Evolutionary conservation across 1,140 invertebrate genomes (phyloP).

Genomic region (Neodiprion pinetum): DNA sequence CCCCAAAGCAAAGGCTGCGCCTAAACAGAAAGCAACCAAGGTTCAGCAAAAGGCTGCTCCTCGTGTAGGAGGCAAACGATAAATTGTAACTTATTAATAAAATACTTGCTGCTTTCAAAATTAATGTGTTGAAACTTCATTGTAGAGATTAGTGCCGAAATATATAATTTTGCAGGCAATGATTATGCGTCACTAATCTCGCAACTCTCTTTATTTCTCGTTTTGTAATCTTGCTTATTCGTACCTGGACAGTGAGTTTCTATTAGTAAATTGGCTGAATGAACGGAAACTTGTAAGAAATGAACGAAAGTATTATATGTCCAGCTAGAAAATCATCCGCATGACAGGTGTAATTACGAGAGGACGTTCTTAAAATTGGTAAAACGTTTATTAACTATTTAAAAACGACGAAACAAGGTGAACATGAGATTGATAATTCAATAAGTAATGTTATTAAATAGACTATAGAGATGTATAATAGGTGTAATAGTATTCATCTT

Average conservation of each 20-base stretch:
- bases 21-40: conserved; percentile 87
- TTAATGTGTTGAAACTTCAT: background rate
- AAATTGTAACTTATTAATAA: conserved; percentile 63
- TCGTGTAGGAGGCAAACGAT: conserved; percentile 94
- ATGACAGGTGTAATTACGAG: too few species aligned
- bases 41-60: conserved; percentile 84
- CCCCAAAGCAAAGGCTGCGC: conserved; percentile 74
- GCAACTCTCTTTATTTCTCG: too few species aligned
- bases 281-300: too few species aligned
- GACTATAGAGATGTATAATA: conserved; percentile 62
- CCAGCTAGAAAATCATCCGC: too few species aligned
- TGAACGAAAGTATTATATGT: too few species aligned
- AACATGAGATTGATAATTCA: conserved; percentile 62
- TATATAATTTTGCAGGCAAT: too few species aligned
- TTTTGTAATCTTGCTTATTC: too few species aligned
- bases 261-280: too few species aligned
- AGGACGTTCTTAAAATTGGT: conserved; percentile 32
- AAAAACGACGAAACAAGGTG: conserved; percentile 62
- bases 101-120: conserved; percentile 25
- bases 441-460: conserved; percentile 62
- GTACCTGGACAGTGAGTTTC: too few species aligned
- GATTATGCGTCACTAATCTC: too few species aligned
- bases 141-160: too few species aligned
- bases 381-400: conserved; percentile 63
- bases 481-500: conserved; percentile 51